Conservation (phyloP, 1,140 invertebrate genomes). For the Sipha flava region DNA sequence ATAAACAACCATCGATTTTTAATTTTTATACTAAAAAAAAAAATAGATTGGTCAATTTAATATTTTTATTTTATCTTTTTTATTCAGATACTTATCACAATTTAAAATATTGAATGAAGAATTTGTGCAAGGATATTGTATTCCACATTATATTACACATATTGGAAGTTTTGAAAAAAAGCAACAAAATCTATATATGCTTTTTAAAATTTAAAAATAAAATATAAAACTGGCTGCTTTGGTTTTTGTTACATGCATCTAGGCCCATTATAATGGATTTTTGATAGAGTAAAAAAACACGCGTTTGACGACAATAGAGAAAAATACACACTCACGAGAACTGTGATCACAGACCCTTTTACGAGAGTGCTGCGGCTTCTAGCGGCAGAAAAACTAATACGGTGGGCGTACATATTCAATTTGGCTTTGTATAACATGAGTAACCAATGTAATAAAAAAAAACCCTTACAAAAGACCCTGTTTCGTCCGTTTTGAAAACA, state of each 20-base stretch:
- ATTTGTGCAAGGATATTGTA: not conserved
- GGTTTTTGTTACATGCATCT: conserved; percentile 24
- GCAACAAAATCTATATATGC: not conserved
- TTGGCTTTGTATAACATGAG: conserved; percentile 20
- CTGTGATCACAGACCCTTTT: conserved; percentile 27
- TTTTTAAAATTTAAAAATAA: conserved; percentile 11
- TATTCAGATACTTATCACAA: not conserved
- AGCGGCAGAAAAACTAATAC: conserved; percentile 29
- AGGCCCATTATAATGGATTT: conserved; percentile 20
- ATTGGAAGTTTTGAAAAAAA: not conserved
- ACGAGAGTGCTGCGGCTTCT: conserved; percentile 26
- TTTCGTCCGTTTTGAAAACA: conserved; percentile 20
- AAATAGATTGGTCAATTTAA: no score
- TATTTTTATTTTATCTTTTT: no score
- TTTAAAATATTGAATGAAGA: not conserved
- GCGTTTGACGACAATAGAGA: conserved; percentile 11
- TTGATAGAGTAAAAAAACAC: conserved; percentile 22
- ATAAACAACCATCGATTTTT: no score
- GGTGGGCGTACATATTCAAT: conserved; percentile 32
- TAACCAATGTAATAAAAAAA: conserved; percentile 32
- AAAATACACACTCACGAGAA: conserved; percentile 16
- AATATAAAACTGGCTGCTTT: not conserved
- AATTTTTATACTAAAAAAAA: no score
- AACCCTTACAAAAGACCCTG: conserved; percentile 15
- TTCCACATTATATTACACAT: not conserved